These are phyloP conservation scores for Tanypteryx hageni DNA, from an alignment of 2,888 invertebrate genomes.

Conservation along the genomic window DNA sequence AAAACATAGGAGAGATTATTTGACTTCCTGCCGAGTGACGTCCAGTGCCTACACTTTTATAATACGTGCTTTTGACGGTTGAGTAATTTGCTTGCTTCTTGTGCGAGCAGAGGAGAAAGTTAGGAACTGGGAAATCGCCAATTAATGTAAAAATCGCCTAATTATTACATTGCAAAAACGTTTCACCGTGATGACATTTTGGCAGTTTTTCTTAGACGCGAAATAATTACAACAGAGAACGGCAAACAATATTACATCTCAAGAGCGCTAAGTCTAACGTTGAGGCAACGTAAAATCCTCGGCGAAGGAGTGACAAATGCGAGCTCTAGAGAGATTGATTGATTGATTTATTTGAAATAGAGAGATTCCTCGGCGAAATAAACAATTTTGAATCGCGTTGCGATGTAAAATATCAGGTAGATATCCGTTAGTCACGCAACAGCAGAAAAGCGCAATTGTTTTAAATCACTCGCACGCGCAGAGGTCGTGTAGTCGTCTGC, in stretches of 20 bases:
- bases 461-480: not conserved
- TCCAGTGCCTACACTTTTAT: not conserved
- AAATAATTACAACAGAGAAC: too few species aligned
- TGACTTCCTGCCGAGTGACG: not conserved
- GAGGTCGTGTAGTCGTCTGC: not conserved
- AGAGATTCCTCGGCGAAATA: too few species aligned
- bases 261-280: too few species aligned
- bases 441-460: too few species aligned
- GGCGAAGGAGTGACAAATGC: too few species aligned
- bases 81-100: constrained; percentile 1
- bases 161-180: not conserved
- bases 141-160: not conserved
- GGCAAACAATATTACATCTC: too few species aligned
- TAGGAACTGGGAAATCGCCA: not conserved
- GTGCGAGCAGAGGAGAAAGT: constrained; percentile 1
- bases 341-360: too few species aligned
- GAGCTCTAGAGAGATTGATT: too few species aligned
- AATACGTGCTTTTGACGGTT: not conserved
- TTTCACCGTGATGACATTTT: not conserved
- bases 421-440: too few species aligned
- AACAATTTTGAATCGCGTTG: too few species aligned
- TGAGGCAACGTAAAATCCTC: too few species aligned
- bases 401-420: too few species aligned
- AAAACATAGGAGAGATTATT: not conserved
- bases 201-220: not conserved